Evolutionary conservation across 2,797 vertebrate species (phyloP), one percentile per base, ranked within the genome.

Genomic region (Strix occidentalis): DNA sequence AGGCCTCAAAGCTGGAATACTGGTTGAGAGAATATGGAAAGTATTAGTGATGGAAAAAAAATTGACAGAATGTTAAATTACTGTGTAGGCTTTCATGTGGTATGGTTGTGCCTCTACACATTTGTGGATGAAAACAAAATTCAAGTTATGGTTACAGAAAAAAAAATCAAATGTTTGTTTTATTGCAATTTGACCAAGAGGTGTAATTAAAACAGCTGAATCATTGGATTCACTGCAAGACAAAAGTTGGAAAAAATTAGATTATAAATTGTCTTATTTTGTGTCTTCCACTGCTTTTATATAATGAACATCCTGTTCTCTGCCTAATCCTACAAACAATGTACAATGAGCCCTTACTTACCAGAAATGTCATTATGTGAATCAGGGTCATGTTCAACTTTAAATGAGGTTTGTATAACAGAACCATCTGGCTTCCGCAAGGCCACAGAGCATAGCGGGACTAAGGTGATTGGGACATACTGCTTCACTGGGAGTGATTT

Each of bases 371-470:
- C 65, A 72, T 86, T 93, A 84, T 72, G 89, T 72, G 61, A 91
- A 64, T 54, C 51, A 92, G 48, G 60, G 50, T 92, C 46, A 53
- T 71, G 53, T 69, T 91, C 87, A 88, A 0, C 57, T 85, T 84
- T 41, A 84, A 94, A 46, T 51, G 65, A 66, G 46, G 20, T 91
- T 95, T 91, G 39, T 92, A 23, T 83, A 91, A 56, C 58, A 87
- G 82, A 96, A 65, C 71, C 84, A 91, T 92, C 87, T 93, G 94
- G 54, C 65, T 95, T 92, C 89, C 84, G 53, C 90, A 86, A 78
- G 84, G 90, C 90, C 88, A 87, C 61, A 33, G n/a, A 78, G 28
- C 86, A 71, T 92, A 85, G 75, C 16, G 15, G 78, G 53, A 41
- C 92, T 69, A 64, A 94, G 76, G 89, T 94, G 93, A 43, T 10